Evolutionary conservation across 2,113 vertebrate genomes (phyloP).

Genomic region (Cryptomyrus ogoouensis): DNA sequence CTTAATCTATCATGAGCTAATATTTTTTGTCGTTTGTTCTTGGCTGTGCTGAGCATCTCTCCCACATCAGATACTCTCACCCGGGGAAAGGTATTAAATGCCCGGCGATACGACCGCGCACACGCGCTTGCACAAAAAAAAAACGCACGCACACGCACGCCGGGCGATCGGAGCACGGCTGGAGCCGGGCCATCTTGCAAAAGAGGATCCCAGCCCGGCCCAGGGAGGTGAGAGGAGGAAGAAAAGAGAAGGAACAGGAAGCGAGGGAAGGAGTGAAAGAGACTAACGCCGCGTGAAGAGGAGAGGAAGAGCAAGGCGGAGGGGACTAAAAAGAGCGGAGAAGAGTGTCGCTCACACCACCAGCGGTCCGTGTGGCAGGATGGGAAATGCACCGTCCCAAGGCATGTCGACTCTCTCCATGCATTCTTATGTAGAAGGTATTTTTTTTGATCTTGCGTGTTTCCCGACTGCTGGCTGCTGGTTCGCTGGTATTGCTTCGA

Average conservation of each 20-base stretch:
- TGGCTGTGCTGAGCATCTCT: constrained; percentile 47
- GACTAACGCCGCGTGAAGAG: constrained; percentile 46
- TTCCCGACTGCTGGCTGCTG: constrained; percentile 37
- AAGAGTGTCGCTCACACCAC: constrained; percentile 56
- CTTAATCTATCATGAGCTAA: constrained; percentile 48
- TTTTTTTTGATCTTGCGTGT: constrained; percentile 25
- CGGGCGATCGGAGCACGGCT: neutral
- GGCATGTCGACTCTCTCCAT: constrained; percentile 60
- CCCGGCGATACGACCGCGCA: constrained; percentile 30
- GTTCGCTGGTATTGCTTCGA: constrained; percentile 38
- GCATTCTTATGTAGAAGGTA: constrained; percentile 50
- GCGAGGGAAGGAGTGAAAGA: constrained; percentile 38
- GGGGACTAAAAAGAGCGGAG: constrained; percentile 7
- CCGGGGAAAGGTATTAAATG: constrained; percentile 17
- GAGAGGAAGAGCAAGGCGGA: constrained; percentile 35
- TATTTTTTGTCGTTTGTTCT: constrained; percentile 42
- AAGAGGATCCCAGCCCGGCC: constrained; percentile 44
- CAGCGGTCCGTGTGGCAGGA: constrained; percentile 64
- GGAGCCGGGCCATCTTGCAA: constrained; percentile 17
- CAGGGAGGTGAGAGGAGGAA: constrained; percentile 35
- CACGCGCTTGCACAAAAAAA: constrained; percentile 26
- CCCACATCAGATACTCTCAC: constrained; percentile 42
- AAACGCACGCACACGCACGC: constrained; percentile 46
- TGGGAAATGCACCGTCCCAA: constrained; percentile 77
- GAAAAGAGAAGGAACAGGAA: constrained; percentile 55